Base-by-base conservation (phyloP, 2,888 invertebrate genomes). In the Oligia latruncula region DNA sequence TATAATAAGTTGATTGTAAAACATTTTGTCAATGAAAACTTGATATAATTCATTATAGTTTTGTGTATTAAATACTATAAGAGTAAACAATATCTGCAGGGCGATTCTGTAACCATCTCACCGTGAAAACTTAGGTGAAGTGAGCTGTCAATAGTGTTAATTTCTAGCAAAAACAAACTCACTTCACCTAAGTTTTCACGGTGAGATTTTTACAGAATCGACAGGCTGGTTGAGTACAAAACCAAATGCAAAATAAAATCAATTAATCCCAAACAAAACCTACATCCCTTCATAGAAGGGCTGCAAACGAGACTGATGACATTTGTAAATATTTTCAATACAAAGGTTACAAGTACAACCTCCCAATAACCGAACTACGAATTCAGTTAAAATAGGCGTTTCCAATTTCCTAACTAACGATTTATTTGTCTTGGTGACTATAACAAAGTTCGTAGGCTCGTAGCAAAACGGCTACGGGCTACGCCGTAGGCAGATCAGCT, bases 311-410 rank as follows among this genome's bases (percentile, higher is more conserved):
- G 43, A 60, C 75, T 68, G 68, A 83, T 78, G 77, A 78, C 29
- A 89, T 87, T 82, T 64, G 60, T 62, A 86, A 89, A 87, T 89
- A 81, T 88, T 84, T 87, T 62, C 62, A 80, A 73, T 64, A 11
- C 29, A 11, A n/a, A 64, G 65, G 29, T 83, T 81, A 73, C 6
- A n/a, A 71, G 49, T 49, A 68, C 79, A 43, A 58, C 84, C 90
- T 79, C 68, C 77, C 79, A 77, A 81, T 87, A 82, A 84, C 84
- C 87, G 78, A 71, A 29, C 67, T 49, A 68, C 17, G 62, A 83
- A 77, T 43, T 78, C 60, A 23, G 76, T 90, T 90, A 88, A 84
- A 86, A 87, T 82, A 80, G 91, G 90, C 87, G 90, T 83, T 40
- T 35, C 60, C 85, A 71, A 88, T 89, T 78, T 88, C 85, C 88